These are phyloP conservation scores for Campylorhamphus procurvoides DNA, from an alignment of 2,113 vertebrate species.

Conservation along the genomic window DNA sequence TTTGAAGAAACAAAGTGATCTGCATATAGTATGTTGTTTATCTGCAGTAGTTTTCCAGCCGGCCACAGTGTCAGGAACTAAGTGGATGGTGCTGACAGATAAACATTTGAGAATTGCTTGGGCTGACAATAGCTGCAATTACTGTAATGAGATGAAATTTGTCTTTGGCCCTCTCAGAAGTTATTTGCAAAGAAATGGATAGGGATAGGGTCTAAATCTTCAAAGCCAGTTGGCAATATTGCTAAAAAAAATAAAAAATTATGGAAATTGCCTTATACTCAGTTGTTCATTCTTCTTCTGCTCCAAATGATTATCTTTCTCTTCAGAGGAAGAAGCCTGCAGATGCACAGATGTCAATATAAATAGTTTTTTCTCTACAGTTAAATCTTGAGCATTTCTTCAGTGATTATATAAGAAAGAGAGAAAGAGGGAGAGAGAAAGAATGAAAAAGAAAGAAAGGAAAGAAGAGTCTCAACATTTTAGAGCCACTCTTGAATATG, in stretches of 20 bases:
- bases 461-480: background rate
- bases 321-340: constrained; percentile 16
- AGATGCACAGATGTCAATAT: background rate
- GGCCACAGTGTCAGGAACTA: background rate
- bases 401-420: background rate
- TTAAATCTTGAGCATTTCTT: background rate
- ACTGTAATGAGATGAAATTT: constrained; percentile 9
- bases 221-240: constrained; percentile 2
- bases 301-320: constrained; percentile 26
- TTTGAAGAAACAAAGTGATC: constrained; percentile 40
- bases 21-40: constrained; percentile 40
- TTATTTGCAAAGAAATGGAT: background rate
- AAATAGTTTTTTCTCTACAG: background rate
- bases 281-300: background rate
- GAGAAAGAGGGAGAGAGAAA: background rate
- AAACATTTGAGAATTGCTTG: constrained; percentile 1
- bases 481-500: background rate
- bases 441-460: background rate
- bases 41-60: constrained; percentile 49
- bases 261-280: constrained; percentile 5
- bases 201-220: constrained; percentile 20
- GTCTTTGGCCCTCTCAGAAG: background rate
- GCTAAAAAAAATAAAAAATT: background rate
- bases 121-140: constrained; percentile 26
- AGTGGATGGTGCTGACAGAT: constrained; percentile 29